Conservation (phyloP, 2,888 invertebrate species). For the Diplolepis rosae region DNA sequence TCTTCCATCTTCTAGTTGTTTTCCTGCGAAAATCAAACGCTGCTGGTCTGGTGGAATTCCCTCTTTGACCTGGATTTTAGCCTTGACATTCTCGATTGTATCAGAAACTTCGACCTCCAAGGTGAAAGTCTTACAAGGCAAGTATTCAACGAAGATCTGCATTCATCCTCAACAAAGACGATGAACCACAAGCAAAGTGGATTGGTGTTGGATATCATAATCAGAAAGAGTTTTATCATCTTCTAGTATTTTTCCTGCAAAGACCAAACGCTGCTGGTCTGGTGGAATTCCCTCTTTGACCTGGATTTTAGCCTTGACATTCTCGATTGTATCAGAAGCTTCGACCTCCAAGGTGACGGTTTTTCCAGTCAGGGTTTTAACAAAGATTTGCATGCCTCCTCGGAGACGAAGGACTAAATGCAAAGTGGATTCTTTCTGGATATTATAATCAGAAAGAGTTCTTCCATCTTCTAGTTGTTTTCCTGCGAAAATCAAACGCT, state of each 20-base stretch:
- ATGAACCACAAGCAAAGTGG: constrained; percentile 55
- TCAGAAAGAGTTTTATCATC: constrained; percentile 57
- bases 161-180: constrained; percentile 57
- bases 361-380: constrained; percentile 95
- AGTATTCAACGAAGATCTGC: constrained; percentile 58
- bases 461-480: too few relatives aligned
- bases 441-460: too few relatives aligned
- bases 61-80: constrained; percentile 60
- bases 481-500: too few relatives aligned
- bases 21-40: constrained; percentile 84
- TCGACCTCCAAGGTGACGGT: constrained; percentile 78
- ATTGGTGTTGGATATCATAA: constrained; percentile 59
- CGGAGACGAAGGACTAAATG: constrained; percentile 55
- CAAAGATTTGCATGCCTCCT: constrained; percentile 81
- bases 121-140: constrained; percentile 59
- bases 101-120: constrained; percentile 60
- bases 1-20: constrained; percentile 36
- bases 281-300: constrained; percentile 62
- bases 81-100: constrained; percentile 58
- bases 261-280: constrained; percentile 60
- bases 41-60: constrained; percentile 90
- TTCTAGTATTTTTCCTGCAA: constrained; percentile 58
- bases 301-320: constrained; percentile 60
- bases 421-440: constrained; percentile 56
- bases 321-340: constrained; percentile 55